phyloP scores from a whole-genome alignment of 2,888 invertebrate species.

The Nymphalis polychloros region DNA sequence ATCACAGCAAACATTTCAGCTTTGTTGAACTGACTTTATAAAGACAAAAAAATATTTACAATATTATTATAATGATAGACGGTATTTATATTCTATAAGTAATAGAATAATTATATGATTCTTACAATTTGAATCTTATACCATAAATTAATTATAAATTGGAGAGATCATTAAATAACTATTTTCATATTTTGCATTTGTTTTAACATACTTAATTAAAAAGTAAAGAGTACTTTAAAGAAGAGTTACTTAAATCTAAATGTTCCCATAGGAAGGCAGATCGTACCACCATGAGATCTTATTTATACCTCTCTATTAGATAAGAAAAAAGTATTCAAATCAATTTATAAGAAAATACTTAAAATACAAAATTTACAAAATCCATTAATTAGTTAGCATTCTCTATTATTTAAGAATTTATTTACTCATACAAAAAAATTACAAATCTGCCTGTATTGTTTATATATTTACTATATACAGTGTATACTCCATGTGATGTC shows the following conservation, averaged over 20 bases:
- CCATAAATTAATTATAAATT: slow-evolving; percentile 7
- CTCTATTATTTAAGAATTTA: too few relatives aligned
- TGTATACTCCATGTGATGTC: too few relatives aligned
- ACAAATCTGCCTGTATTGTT: too few relatives aligned
- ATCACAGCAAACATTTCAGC: slow-evolving; percentile 52
- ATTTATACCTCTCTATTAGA: background rate
- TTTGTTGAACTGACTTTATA: slow-evolving; percentile 46
- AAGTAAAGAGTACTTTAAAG: slow-evolving; percentile 10
- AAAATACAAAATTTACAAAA: too few relatives aligned
- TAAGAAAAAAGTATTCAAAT: background rate
- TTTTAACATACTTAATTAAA: background rate
- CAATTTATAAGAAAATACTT: too few relatives aligned
- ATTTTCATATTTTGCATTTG: background rate
- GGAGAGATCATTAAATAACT: slow-evolving; percentile 8
- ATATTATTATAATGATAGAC: slow-evolving; percentile 29
- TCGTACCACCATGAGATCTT: slow-evolving; percentile 13
- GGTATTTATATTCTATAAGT: slow-evolving; percentile 15
- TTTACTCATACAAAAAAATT: too few relatives aligned
- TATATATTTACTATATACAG: too few relatives aligned
- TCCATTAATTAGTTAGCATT: too few relatives aligned
- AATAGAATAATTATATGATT: background rate
- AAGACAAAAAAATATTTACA: slow-evolving; percentile 8
- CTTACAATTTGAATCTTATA: background rate
- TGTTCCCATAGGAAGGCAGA: slow-evolving; percentile 27
- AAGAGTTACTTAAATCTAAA: slow-evolving; percentile 10